Base-by-base conservation (phyloP, 1,140 invertebrate genomes). In the Archegozetes longisetosus region DNA sequence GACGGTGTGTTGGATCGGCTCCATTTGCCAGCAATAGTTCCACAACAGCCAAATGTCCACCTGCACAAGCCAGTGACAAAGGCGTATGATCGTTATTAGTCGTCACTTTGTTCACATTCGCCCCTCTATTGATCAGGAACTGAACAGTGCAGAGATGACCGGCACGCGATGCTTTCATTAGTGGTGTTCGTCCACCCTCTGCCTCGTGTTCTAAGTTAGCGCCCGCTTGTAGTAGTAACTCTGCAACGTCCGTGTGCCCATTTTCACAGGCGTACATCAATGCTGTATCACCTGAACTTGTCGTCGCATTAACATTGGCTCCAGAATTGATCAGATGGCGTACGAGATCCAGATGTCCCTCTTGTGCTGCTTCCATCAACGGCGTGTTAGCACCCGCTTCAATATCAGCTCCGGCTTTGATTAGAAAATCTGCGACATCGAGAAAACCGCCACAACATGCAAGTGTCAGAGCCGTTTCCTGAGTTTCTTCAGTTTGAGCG, bases 121-220 rank as follows among this genome's bases (percentile, higher is more conserved):
- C 93, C 61, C 86, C 85, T 76, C 90, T 89, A 47, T 84, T 83
- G 59, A 98, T 83, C 52, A 99, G 80, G 72, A 97, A 90, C 75
- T 95, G 88, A 52, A 98, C 95, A 52, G 94, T 95, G 70, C 88
- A 91, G n/a, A 92, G 76, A 74, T 98, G 94, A n/a, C 94, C 94
- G 55, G 94, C 93, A 69, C 95, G 83, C 64, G 91, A 91, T n/a
- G 95, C 92, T 74, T 98, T 88, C 95, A 98, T 98, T 61, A 98
- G 73, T 27, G 95, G 94, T 29, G 94, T 97, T 72, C 86, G 79
- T 40, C 85, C 91, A 65, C 86, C 91, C 77, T 90, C 88, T n/a
- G 85, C 89, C 75, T 88, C 84, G 70, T 92, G 88, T 73, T 93
- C 88, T 62, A 98, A 78, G 72, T 94, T 84, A 50, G 94, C 94